phyloP scores from a whole-genome alignment of 2,888 invertebrate genomes.

The Limnephilus lunatus region DNA sequence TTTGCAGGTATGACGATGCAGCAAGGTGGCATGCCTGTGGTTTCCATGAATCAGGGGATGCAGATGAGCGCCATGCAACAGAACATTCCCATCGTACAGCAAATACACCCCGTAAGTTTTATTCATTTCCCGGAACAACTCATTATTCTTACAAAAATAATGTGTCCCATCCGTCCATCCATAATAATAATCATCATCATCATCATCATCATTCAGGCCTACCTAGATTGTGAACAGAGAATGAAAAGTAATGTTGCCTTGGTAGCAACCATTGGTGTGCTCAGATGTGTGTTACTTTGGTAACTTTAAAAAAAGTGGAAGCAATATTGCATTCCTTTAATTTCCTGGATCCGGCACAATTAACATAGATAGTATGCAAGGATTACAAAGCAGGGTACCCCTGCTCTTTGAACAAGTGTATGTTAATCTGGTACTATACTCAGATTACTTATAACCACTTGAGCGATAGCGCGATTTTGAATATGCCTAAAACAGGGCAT shows the following conservation, averaged over 20 bases:
- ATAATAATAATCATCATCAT: background rate
- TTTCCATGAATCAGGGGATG: constrained; percentile 79
- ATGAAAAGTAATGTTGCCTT: background rate
- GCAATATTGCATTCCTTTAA: too few relatives aligned
- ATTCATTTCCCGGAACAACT: background rate
- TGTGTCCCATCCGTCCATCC: background rate
- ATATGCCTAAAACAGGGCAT: too few relatives aligned
- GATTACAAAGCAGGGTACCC: background rate
- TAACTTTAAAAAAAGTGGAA: too few relatives aligned
- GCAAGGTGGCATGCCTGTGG: constrained; percentile 81
- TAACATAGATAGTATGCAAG: background rate
- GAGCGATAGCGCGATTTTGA: too few relatives aligned
- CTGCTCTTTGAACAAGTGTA: too few relatives aligned
- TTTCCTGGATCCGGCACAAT: too few relatives aligned
- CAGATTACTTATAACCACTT: too few relatives aligned
- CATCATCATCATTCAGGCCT: background rate
- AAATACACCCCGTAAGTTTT: constrained; percentile 78
- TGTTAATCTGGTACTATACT: too few relatives aligned
- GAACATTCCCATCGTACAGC: constrained; percentile 78
- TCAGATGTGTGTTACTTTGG: background rate
- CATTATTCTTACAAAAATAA: background rate
- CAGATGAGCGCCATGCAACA: constrained; percentile 78
- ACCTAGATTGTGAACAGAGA: background rate
- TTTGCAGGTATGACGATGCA: constrained; percentile 78
- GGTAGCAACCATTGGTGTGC: too few relatives aligned